These are phyloP conservation scores for Condylura cristata DNA, from an alignment of 2,113 vertebrate genomes.

Conservation along the genomic window DNA sequence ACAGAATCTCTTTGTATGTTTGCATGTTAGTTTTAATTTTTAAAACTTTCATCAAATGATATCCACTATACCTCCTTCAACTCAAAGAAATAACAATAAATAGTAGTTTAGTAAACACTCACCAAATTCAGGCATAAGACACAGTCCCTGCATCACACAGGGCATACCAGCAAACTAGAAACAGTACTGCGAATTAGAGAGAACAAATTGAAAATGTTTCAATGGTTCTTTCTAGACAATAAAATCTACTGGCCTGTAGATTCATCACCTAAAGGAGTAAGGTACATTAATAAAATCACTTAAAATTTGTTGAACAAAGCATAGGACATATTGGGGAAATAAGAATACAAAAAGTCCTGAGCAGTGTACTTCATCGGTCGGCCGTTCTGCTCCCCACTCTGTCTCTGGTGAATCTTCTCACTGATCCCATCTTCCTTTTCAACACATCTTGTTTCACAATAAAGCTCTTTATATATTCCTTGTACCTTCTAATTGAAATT, in stretches of 20 bases:
- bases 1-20: neutral
- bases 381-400: no score
- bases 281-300: neutral
- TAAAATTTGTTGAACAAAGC: constrained; percentile 20
- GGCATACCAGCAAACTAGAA: constrained; percentile 10
- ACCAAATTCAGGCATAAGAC: neutral
- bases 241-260: constrained; percentile 46
- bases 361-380: no score
- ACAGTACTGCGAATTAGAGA: neutral
- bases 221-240: neutral
- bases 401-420: no score
- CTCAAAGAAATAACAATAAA: neutral
- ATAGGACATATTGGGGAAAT: neutral
- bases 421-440: neutral
- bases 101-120: neutral
- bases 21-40: neutral
- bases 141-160: neutral
- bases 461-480: neutral
- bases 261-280: constrained; percentile 30
- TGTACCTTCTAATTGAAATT: neutral
- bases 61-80: neutral
- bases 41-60: neutral
- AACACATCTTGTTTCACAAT: neutral
- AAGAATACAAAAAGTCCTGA: neutral
- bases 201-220: constrained; percentile 21